Base-by-base conservation (phyloP, 2,888 invertebrate genomes). In the Ormia ochracea region DNA sequence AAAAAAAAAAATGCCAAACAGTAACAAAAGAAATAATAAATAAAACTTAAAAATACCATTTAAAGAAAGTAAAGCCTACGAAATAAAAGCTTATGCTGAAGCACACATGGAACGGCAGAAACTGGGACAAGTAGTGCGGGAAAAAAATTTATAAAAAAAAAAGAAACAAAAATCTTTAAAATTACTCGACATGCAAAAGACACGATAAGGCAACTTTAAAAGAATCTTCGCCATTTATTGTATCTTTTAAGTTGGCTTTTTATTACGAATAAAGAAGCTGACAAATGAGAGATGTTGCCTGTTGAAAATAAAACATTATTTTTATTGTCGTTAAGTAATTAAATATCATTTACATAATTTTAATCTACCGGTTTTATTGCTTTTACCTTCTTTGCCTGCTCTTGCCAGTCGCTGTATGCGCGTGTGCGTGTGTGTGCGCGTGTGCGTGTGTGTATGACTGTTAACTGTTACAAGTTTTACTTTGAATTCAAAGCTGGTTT, bases 281-380 rank as follows among this genome's bases (percentile, higher is more conserved):
- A 45, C 21, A 43, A 45, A 17, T 43, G 28, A 43, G 14, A 45
- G 43, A 45, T 59, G 43, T 23, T 23, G 12, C 7, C 26, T 43
- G 21, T 9, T 36, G 21, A 10, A 36, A 17, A 28, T 48, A 26
- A 12, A 43, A 54, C 26, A 14, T 38, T 14, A 17, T 19, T 58
- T 31, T 50, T 36, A 6, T 41, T 48, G 56, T 48, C 14, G 48
- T 48, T 23, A 28, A 28, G 38, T 56, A 68, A 73, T 78, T 78
- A 68, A 59, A 31, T 43, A 61, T 72, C 61, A 80, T 80, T 80
- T 76, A 76, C 75, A 80, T 76, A 76, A 80, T 72, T 76, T 73
- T 56, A 26, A n/a, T 69, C 38, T 23, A 36, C 61, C 66, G 52
- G 66, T 72, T 79, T 66, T 33, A 41, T 43, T 48, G 23, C 17